Evolutionary conservation across 2,113 vertebrate species (phyloP).

Genomic region (chimpanzee (Pan troglodytes)): DNA sequence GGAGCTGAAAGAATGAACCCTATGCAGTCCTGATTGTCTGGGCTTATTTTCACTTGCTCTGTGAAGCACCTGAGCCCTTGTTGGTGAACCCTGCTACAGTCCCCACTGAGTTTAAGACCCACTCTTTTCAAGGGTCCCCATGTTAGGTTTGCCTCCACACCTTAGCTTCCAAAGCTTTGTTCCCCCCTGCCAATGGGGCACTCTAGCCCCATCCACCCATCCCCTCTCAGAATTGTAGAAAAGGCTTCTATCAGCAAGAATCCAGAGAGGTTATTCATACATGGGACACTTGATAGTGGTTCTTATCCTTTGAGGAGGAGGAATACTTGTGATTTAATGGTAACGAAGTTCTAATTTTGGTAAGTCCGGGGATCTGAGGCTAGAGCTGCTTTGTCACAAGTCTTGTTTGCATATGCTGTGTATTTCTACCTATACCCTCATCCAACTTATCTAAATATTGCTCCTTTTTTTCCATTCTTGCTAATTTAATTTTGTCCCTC

Average conservation of each 20-base stretch:
- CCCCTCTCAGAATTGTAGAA: background rate
- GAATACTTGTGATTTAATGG: conserved; percentile 33
- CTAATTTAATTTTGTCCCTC: conserved; percentile 25
- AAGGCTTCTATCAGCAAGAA: background rate
- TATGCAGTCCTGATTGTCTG: background rate
- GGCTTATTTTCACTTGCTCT: background rate
- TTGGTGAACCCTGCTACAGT: background rate
- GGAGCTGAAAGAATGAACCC: background rate
- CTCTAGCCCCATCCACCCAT: too few species aligned
- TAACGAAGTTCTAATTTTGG: conserved; percentile 21
- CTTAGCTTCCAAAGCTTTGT: background rate
- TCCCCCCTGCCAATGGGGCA: rapidly evolving
- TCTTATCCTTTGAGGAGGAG: background rate
- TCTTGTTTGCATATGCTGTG: background rate
- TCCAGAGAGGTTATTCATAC: background rate
- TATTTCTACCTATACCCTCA: background rate
- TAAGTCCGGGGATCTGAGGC: background rate
- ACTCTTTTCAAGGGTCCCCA: background rate
- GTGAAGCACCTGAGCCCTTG: background rate
- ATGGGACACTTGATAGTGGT: background rate
- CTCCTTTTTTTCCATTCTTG: conserved; percentile 46
- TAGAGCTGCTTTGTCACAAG: background rate
- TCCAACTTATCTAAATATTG: background rate
- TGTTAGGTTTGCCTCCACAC: background rate
- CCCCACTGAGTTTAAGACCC: rapidly evolving